A percentile compares a stretch with the other conserved stretches of the same genome.
phyloP scores from a whole-genome alignment of 2,113 vertebrate genomes.

The Ochotona princeps region DNA sequence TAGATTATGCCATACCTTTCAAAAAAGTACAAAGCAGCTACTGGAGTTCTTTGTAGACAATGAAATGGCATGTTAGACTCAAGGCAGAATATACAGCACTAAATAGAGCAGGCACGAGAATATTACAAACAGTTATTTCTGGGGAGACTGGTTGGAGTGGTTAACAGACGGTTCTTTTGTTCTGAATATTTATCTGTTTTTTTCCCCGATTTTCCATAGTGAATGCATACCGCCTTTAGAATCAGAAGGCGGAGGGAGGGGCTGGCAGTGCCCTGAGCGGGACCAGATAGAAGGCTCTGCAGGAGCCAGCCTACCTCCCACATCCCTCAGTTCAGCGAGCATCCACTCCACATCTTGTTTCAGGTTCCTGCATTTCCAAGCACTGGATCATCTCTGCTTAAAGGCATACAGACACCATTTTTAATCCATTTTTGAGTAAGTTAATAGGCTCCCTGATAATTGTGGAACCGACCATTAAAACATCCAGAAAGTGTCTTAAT shows the following conservation, averaged over 20 bases:
- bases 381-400: neutral
- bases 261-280: neutral
- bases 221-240: neutral
- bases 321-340: neutral
- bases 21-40: constrained; percentile 41
- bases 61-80: constrained; percentile 31
- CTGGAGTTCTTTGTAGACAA: constrained; percentile 57
- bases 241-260: neutral
- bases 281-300: neutral
- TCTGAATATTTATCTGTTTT: neutral
- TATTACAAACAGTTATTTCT: constrained; percentile 37
- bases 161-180: neutral
- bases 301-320: neutral
- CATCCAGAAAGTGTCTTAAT: constrained; percentile 52
- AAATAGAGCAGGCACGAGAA: neutral
- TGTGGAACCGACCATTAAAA: constrained; percentile 31
- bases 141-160: neutral
- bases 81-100: constrained; percentile 36
- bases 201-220: neutral
- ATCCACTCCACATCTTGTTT: neutral
- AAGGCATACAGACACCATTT: constrained; percentile 27
- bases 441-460: constrained; percentile 54
- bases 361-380: neutral
- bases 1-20: constrained; percentile 67
- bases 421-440: constrained; percentile 41